Evolutionary conservation across 2,888 invertebrate genomes (phyloP).

Genomic region (Autographa pulchrina): DNA sequence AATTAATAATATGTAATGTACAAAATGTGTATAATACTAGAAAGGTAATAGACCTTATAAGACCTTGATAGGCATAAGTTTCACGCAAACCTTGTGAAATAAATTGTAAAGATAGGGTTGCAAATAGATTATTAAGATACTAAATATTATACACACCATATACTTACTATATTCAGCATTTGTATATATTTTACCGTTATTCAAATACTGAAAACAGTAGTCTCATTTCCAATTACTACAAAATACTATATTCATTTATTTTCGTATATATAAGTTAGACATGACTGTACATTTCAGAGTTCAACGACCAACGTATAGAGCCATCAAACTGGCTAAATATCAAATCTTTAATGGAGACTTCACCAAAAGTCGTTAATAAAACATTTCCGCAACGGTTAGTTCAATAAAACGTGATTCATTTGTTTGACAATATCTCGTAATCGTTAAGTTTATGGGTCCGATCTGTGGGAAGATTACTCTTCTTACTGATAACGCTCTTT

Average conservation of each 20-base stretch:
- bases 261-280: conserved; percentile 2
- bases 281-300: conserved; percentile 15
- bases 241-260: not conserved
- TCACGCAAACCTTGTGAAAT: too few species aligned
- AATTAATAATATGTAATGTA: too few species aligned
- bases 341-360: conserved; percentile 42
- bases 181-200: too few species aligned
- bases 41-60: too few species aligned
- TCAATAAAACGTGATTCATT: conserved; percentile 42
- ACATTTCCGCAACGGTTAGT: conserved; percentile 44
- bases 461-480: conserved; percentile 13
- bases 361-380: conserved; percentile 43
- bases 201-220: not conserved
- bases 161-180: too few species aligned
- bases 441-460: conserved; percentile 34
- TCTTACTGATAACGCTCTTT: not conserved
- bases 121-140: too few species aligned
- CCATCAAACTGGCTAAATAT: conserved; percentile 29
- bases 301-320: conserved; percentile 23
- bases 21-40: too few species aligned
- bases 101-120: too few species aligned
- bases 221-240: not conserved
- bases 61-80: too few species aligned
- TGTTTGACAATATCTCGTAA: conserved; percentile 36
- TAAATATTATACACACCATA: too few species aligned